Evolutionary conservation across 2,113 vertebrate genomes (phyloP), one percentile per base, ranked within the genome.

Genomic region (Nannobrachium achirus): DNA sequence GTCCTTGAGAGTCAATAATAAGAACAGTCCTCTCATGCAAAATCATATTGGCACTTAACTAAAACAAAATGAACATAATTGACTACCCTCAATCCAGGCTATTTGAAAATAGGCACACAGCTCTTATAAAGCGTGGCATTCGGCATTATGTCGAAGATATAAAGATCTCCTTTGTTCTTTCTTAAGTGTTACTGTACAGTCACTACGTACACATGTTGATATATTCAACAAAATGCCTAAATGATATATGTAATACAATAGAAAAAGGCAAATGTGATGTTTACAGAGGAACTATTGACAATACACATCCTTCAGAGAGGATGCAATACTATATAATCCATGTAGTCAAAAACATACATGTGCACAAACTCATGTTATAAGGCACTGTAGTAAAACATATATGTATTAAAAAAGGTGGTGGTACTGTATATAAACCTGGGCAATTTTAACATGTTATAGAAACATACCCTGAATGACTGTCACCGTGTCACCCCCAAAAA

Each of bases 401-500:
- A 75, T 82, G 84, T 84, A 86, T 73, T 84, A 80, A 67, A 82
- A 81, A 85, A 79, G 85, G 78, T 85, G 85, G 67, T 33, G 25
- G 25, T 33, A 33, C 25, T 33, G 25, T 76, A 82, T 79, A 71
- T 79, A 86, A 81, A 90, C 79, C 76, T 20, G 77, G 79, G 78
- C 69, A 82, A 82, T 84, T 78, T 68, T 80, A 84, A 73, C 10
- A 85, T 82, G 82, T 88, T 90, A 88, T 72, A 86, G 66, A 86
- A 80, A 87, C 71, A 89, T 86, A 88, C 81, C 89, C 87, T 90
- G 87, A 89, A 90, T 85, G 66, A 86, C 56, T 78, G 73, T 81
- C 80, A 79, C 75, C n/a, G n/a, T n/a, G n/a, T n/a, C n/a, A n/a
- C n/a, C n/a, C 75, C 85, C 83, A 62, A 76, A 80, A 79, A 80